These are phyloP conservation scores for Melitaea cinxia DNA, from an alignment of 1,140 invertebrate genomes.

Conservation along the genomic window DNA sequence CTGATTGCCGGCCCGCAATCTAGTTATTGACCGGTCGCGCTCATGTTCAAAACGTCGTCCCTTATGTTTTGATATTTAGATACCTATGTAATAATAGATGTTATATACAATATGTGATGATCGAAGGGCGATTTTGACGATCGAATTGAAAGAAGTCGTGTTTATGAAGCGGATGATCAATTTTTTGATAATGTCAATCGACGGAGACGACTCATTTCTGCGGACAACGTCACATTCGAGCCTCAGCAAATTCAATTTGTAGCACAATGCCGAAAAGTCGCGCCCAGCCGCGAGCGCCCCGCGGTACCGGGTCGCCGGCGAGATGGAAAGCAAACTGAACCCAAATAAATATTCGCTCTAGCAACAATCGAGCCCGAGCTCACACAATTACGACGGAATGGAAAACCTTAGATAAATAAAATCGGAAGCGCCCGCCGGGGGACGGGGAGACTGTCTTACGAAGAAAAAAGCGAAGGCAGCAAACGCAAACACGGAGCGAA, in stretches of 20 bases:
- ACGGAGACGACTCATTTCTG: conserved; percentile 67
- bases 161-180: conserved; percentile 53
- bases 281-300: conserved; percentile 15
- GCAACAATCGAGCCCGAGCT: conserved; percentile 73
- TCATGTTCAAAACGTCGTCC: conserved; percentile 18
- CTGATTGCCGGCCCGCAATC: conserved; percentile 60
- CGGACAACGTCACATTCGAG: conserved; percentile 67
- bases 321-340: conserved; percentile 70
- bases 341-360: conserved; percentile 80
- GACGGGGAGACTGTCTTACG: conserved; percentile 34
- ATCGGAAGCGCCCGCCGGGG: conserved; percentile 59
- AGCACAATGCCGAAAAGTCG: conserved; percentile 57
- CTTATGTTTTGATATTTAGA: neutral
- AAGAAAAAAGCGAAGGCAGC: conserved; percentile 68
- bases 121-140: neutral
- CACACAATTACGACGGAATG: conserved; percentile 75
- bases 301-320: conserved; percentile 22
- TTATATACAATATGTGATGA: neutral
- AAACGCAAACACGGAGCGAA: conserved; percentile 72
- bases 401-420: conserved; percentile 80
- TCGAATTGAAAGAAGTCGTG: neutral
- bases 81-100: neutral
- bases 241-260: conserved; percentile 73
- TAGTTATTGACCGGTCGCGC: conserved; percentile 47
- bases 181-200: conserved; percentile 76